Conservation (phyloP, 2,888 invertebrate species). For the Bombylius major region DNA sequence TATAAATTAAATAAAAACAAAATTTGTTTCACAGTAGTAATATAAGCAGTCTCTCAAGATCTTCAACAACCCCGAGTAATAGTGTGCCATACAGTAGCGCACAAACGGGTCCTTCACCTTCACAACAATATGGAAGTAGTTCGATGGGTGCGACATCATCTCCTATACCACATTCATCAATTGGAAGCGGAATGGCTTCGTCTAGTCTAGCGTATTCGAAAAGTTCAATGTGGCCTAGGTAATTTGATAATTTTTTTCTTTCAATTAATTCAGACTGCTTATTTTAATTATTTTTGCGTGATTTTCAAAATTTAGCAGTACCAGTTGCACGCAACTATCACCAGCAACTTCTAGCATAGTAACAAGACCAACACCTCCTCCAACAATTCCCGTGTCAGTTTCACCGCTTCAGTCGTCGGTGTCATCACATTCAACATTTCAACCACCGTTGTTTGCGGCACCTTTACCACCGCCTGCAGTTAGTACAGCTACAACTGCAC, state of each 20-base stretch:
- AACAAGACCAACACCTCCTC: slow-evolving; percentile 43
- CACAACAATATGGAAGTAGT: slow-evolving; percentile 25
- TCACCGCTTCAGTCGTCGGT: slow-evolving; percentile 33
- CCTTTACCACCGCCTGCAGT: slow-evolving; percentile 42
- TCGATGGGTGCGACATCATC: slow-evolving; percentile 28
- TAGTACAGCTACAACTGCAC: slow-evolving; percentile 42
- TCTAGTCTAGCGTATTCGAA: slow-evolving; percentile 29
- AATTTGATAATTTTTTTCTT: slow-evolving; percentile 9
- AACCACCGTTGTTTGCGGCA: slow-evolving; percentile 55
- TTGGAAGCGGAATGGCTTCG: slow-evolving; percentile 17
- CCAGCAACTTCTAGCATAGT: slow-evolving; percentile 39
- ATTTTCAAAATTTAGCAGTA: slow-evolving; percentile 14
- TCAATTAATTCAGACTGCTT: neutral
- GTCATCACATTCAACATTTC: slow-evolving; percentile 39
- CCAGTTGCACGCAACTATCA: slow-evolving; percentile 34
- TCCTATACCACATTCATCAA: slow-evolving; percentile 23
- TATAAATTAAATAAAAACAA: slow-evolving; percentile 2
- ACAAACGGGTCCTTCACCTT: slow-evolving; percentile 27
- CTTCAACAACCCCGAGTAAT: slow-evolving; percentile 36
- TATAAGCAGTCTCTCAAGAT: slow-evolving; percentile 69
- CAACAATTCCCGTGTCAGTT: slow-evolving; percentile 23
- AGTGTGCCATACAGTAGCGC: slow-evolving; percentile 20
- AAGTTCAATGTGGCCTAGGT: slow-evolving; percentile 33
- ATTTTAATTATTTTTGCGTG: too few relatives aligned
- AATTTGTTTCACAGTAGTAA: slow-evolving; percentile 50